Conservation (phyloP, 1,140 invertebrate species). For the Saccostrea echinata region DNA sequence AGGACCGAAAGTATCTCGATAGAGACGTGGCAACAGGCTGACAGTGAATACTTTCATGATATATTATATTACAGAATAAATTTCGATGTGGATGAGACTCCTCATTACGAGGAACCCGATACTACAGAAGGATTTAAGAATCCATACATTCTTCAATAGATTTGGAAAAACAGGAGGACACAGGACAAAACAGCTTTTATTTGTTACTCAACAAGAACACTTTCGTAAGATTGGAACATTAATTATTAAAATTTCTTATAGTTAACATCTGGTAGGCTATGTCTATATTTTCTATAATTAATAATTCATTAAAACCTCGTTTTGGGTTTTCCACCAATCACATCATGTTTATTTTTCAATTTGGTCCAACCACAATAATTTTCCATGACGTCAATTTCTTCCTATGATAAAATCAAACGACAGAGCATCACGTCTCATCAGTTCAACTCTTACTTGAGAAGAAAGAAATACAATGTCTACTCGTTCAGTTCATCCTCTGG, state of each 20-base stretch:
- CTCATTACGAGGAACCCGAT: background rate
- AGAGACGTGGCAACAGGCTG: background rate
- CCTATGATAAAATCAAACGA: background rate
- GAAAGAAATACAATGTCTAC: slow-evolving; percentile 7
- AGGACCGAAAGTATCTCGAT: background rate
- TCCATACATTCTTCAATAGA: background rate
- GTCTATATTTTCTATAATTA: too few relatives aligned
- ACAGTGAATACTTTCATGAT: background rate
- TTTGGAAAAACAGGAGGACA: background rate
- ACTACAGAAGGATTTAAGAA: slow-evolving; percentile 6
- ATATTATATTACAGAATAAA: background rate
- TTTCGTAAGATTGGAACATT: too few relatives aligned
- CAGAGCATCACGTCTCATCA: background rate
- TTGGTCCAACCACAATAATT: background rate
- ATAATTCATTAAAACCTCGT: background rate
- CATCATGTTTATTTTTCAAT: background rate
- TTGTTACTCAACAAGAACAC: too few relatives aligned
- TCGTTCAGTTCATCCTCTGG: background rate
- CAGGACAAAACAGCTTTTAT: too few relatives aligned
- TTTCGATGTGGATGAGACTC: background rate
- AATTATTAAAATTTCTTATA: too few relatives aligned
- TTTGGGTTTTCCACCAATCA: background rate
- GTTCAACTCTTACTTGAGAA: background rate
- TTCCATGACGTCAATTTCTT: background rate
- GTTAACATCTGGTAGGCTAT: too few relatives aligned